phyloP scores from a whole-genome alignment of 2,888 invertebrate species.

The Ditula angustiorana region DNA sequence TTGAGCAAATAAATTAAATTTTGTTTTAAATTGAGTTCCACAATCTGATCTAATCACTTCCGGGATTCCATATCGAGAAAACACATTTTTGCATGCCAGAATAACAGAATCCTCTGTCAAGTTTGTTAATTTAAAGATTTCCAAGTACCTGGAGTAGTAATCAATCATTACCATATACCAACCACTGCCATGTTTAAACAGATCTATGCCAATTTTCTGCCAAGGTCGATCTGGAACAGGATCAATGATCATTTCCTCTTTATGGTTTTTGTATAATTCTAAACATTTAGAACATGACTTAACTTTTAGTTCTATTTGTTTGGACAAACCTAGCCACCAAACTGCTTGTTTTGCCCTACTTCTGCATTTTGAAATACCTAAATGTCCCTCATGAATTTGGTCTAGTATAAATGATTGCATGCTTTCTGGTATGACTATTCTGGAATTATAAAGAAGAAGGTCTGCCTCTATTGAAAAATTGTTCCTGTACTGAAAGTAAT shows the following conservation, averaged over 20 bases:
- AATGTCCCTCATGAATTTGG: conserved; percentile 32
- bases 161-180: conserved; percentile 34
- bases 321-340: conserved; percentile 37
- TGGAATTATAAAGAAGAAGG: background rate
- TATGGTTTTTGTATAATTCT: background rate
- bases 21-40: conserved; percentile 30
- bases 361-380: conserved; percentile 35
- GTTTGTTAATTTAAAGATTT: too few relatives aligned
- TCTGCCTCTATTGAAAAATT: conserved; percentile 12
- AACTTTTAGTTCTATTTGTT: conserved; percentile 4
- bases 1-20: too few relatives aligned
- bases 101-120: conserved; percentile 18
- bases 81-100: conserved; percentile 14
- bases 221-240: conserved; percentile 21
- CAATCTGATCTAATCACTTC: conserved; percentile 31
- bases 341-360: conserved; percentile 34
- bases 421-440: conserved; percentile 9
- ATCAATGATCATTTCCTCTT: conserved; percentile 3
- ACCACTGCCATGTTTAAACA: conserved; percentile 21
- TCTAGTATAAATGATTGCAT: conserved; percentile 23
- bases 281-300: conserved; percentile 4
- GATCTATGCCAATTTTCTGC: conserved; percentile 33
- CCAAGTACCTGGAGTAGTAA: conserved; percentile 37
- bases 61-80: conserved; percentile 29
- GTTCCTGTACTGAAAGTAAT: conserved; percentile 19